Evolutionary conservation across 1,140 invertebrate species (phyloP), one percentile per base, ranked within the genome.

Genomic region (Bradysia coprophila): DNA sequence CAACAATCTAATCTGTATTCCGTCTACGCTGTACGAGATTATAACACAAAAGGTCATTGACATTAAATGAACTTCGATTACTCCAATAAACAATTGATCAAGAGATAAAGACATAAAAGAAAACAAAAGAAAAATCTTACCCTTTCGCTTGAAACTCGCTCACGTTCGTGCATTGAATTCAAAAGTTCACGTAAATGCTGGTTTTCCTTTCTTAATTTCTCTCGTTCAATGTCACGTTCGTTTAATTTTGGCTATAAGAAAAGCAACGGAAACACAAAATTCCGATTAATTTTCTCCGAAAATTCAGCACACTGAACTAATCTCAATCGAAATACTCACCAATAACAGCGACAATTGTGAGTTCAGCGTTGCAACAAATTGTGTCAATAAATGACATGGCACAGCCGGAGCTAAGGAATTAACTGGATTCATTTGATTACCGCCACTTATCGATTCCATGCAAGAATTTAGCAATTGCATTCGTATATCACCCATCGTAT

Each of bases 141-240:
- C 24, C 6, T 28, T 28, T 6, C 24, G 24, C 13, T 28, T 18
- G 38, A 21, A 16, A 56, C 55, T 59, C 56, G 50, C 48, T 61
- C 55, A 46, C 53, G 52, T 48, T 66, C 64, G 47, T 74, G 69
- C 48, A 75, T 63, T 43, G 68, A 69, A 52, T 82, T 78, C 18
- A 85, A 58, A 52, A 76, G 72, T 57, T 86, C 82, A 48, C 78
- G 66, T 39, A 71, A 73, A 49, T 69, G 68, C 45, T 77, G 72
- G 45, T 84, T 61, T 56, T 85, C 81, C 45, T 73, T 72, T 21
- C 80, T 67, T 47, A 84, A 59, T 42, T 72, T 69, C 48, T 81
- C 78, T 36, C 76, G 63, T 56, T 87, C 81, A 51, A 82, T 78
- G 54, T 86, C 81, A 46, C 72, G 64, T 47, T 76, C 72, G 55